Evolutionary conservation across 2,888 invertebrate genomes (phyloP).

Genomic region (Tiphia femorata): DNA sequence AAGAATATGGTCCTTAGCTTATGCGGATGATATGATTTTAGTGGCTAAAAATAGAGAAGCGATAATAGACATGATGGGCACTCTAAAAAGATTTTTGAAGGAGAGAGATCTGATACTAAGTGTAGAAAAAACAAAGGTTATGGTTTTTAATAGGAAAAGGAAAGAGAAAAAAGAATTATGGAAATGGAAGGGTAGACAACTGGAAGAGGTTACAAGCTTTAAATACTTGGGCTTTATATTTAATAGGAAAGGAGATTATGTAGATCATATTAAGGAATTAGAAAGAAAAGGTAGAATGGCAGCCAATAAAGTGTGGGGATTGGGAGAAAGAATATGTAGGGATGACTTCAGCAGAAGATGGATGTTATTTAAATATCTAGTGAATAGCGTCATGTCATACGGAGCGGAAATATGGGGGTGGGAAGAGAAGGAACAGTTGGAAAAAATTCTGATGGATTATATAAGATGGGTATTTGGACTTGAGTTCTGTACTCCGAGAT

Average conservation of each 20-base stretch:
- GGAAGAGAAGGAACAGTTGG: neutral
- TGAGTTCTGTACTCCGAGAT: neutral
- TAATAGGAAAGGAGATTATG: neutral
- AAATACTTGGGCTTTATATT: neutral
- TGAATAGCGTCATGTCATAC: neutral
- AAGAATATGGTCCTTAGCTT: slow-evolving; percentile 25
- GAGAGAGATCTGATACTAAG: neutral
- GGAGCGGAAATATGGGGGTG: neutral
- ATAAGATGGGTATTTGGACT: neutral
- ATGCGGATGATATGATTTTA: slow-evolving; percentile 7
- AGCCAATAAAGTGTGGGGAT: neutral
- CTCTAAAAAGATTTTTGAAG: neutral
- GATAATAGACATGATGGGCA: neutral
- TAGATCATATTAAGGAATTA: neutral
- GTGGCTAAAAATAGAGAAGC: neutral
- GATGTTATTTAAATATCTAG: neutral
- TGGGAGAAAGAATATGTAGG: neutral
- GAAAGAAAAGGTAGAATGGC: neutral
- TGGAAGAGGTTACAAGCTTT: neutral
- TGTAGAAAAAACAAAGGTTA: neutral
- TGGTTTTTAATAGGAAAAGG: neutral
- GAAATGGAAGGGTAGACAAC: neutral
- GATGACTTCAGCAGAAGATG: neutral
- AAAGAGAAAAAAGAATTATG: neutral
- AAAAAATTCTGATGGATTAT: neutral